phyloP scores from a whole-genome alignment of 2,888 invertebrate genomes.

The Exocentrus adspersus region DNA sequence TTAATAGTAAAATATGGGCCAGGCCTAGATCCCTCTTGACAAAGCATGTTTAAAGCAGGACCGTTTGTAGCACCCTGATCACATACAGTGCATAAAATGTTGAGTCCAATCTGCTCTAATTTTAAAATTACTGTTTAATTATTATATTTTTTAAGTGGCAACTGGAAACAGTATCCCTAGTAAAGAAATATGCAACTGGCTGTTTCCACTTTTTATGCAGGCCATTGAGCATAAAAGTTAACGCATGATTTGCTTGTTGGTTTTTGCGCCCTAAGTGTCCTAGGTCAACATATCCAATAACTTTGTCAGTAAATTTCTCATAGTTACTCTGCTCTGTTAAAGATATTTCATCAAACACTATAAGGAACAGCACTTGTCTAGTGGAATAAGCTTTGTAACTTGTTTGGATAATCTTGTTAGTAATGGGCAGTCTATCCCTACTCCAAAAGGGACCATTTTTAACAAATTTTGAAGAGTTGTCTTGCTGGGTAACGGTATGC shows the following conservation, averaged over 20 bases:
- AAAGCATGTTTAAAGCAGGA: neutral
- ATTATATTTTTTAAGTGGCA: neutral
- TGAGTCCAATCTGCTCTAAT: neutral
- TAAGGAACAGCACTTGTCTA: slow-evolving; percentile 15
- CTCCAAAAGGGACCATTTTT: neutral
- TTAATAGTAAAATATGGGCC: neutral
- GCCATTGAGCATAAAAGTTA: slow-evolving; percentile 31
- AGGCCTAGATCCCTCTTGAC: neutral
- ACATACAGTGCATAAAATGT: neutral
- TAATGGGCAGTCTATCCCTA: neutral
- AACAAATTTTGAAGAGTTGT: neutral
- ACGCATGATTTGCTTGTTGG: slow-evolving; percentile 23
- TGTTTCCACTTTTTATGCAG: slow-evolving; percentile 25
- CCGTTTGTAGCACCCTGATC: slow-evolving; percentile 11
- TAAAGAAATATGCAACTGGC: slow-evolving; percentile 21
- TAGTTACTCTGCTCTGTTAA: slow-evolving; percentile 9
- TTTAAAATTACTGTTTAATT: neutral
- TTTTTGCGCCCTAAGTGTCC: slow-evolving; percentile 22
- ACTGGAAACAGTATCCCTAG: slow-evolving; percentile 13
- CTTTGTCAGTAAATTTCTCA: slow-evolving; percentile 11
- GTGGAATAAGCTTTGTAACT: neutral
- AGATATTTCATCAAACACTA: slow-evolving; percentile 37
- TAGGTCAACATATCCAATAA: slow-evolving; percentile 30
- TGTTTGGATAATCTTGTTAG: neutral
- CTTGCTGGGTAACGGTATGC: no score